Evolutionary conservation across 2,888 invertebrate species (phyloP).

Genomic region (Ectemnius cavifrons): DNA sequence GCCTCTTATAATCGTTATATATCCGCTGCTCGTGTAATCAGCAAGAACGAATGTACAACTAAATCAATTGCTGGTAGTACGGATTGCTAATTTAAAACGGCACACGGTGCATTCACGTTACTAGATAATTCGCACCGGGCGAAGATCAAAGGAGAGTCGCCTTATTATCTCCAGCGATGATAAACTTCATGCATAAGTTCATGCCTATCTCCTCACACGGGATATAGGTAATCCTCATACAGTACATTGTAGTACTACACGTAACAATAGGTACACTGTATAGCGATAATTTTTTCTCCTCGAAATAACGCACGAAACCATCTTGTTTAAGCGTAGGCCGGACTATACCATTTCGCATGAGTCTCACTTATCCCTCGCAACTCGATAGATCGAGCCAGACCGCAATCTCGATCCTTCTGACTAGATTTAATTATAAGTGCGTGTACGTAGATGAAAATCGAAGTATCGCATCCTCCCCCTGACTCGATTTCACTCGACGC

Average conservation of each 20-base stretch:
- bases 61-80: constrained; percentile 9
- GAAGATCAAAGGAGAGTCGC: constrained; percentile 19
- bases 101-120: background rate
- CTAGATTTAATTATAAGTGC: constrained; percentile 48
- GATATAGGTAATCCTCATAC: constrained; percentile 28
- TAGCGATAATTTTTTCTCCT: constrained; percentile 45
- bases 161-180: constrained; percentile 21
- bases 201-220: constrained; percentile 11
- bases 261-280: constrained; percentile 50
- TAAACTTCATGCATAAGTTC: constrained; percentile 6
- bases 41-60: constrained; percentile 39
- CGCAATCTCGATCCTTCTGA: constrained; percentile 36
- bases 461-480: constrained; percentile 24
- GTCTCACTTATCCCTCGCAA: constrained; percentile 26
- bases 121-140: constrained; percentile 11
- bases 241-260: constrained; percentile 42
- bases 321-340: constrained; percentile 74
- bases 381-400: constrained; percentile 35
- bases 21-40: constrained; percentile 19
- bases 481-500: background rate
- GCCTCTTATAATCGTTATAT: constrained; percentile 17
- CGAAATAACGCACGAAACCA: constrained; percentile 50
- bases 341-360: constrained; percentile 68
- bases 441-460: constrained; percentile 33
- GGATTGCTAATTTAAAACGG: constrained; percentile 4